These are phyloP conservation scores for Ammospiza nelsoni DNA, from an alignment of 2,113 vertebrate species.

Conservation along the genomic window DNA sequence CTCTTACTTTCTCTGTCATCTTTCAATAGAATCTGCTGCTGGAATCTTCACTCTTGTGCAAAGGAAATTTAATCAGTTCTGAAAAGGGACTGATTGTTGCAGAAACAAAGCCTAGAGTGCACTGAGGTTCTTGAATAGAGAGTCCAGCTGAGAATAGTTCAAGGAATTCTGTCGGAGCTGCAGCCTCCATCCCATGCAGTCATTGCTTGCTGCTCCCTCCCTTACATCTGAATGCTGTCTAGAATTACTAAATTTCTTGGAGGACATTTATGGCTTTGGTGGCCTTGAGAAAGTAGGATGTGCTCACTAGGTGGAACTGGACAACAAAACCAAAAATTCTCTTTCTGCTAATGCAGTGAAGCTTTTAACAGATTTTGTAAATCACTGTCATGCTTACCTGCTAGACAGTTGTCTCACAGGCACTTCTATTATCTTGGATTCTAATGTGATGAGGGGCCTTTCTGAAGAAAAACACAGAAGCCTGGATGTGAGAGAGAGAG, in stretches of 20 bases:
- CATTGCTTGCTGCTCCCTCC: not conserved
- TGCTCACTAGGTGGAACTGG: not conserved
- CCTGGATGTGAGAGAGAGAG: not conserved
- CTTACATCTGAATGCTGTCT: not conserved
- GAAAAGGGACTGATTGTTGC: not conserved
- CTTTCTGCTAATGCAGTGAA: not conserved
- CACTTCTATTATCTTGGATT: not conserved
- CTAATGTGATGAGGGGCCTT: not conserved
- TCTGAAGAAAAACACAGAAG: not conserved
- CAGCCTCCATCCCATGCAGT: not conserved
- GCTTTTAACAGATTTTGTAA: not conserved
- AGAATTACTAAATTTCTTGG: not conserved
- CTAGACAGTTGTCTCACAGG: not conserved
- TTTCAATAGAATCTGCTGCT: not conserved
- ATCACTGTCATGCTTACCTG: not conserved
- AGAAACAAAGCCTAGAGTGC: not conserved
- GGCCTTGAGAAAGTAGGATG: not conserved
- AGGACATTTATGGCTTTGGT: not conserved
- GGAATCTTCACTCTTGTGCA: not conserved
- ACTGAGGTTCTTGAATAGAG: not conserved
- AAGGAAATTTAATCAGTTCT: not conserved
- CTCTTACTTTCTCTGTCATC: not conserved
- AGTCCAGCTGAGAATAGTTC: not conserved
- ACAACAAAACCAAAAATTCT: not conserved
- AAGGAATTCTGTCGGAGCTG: not conserved